Base-by-base conservation (phyloP, 2,888 invertebrate species). In the Macrosiphum euphorbiae region DNA sequence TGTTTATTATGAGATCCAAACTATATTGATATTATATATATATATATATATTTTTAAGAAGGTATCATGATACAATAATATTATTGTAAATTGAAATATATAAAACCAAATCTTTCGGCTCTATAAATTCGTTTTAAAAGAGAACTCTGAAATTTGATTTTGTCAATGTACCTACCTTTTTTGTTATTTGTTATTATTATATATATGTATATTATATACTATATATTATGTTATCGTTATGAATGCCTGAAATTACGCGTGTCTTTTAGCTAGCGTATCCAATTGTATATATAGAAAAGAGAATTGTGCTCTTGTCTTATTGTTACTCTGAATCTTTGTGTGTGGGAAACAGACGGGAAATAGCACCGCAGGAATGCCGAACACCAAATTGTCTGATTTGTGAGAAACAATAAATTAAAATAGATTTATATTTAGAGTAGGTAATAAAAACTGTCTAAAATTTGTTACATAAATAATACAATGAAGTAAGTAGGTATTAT, bases 281-380 rank as follows among this genome's bases (percentile, higher is more conserved):
- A 94, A 94, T 94, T n/a, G 90, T 90, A 85, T 61, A 87, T 28
- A 85, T 86, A 90, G 85, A 90, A 90, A 86, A 86, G n/a, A n/a
- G 84, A 61, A 93, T 89, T 93, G 90, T 94, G 86, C 86, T 94
- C 90, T 50, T 28, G 90, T 90, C 86, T 86, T 90, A 94, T 94
- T 94, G 93, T 94, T 94, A 67, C 58, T 16, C 50, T 47, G 58
- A 44, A 93, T 93, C 89, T 94, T 94, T 94, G 90, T 94, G 88
- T 92, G 90, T 94, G 93, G 90, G 93, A 94, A 93, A 93, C 84
- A 55, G 93, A 93, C 90, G 90, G 90, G 90, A 93, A 94, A 94
- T 41, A 61, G 50, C 86, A 90, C 86, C 90, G 50, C 61, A 50
- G 61, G 93, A 94, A 94, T 94, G 47, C 86, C 28, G 88, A 78